These are phyloP conservation scores for Nematolebias whitei DNA, from an alignment of 2,113 vertebrate species.

Conservation along the genomic window DNA sequence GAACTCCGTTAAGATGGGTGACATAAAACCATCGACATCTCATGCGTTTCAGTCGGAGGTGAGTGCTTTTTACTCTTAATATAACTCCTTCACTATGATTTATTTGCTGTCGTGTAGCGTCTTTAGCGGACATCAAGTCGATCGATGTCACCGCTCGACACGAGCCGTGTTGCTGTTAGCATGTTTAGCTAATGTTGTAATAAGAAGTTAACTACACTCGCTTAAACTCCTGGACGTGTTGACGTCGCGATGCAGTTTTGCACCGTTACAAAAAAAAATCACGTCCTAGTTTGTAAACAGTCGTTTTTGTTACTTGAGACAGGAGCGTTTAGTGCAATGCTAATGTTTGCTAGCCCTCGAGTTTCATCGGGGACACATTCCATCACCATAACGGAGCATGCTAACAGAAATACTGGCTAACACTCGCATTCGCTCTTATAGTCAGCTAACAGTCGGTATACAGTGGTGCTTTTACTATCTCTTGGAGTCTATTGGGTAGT, in stretches of 20 bases:
- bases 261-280: neutral
- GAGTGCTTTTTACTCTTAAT: slow-evolving; percentile 24
- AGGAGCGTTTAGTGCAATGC: neutral
- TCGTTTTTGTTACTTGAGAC: neutral
- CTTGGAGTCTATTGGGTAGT: too few species aligned
- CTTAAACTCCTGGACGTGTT: neutral
- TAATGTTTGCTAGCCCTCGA: slow-evolving; percentile 18
- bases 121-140: slow-evolving; percentile 50
- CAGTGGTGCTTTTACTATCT: neutral
- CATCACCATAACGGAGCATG: slow-evolving; percentile 46
- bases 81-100: slow-evolving; percentile 13
- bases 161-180: slow-evolving; percentile 51
- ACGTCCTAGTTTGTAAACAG: neutral
- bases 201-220: slow-evolving; percentile 12
- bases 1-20: slow-evolving; percentile 60
- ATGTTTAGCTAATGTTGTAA: slow-evolving; percentile 49
- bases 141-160: slow-evolving; percentile 39
- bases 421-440: slow-evolving; percentile 2
- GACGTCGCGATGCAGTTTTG: neutral
- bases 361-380: slow-evolving; percentile 55
- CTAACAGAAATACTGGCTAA: slow-evolving; percentile 45
- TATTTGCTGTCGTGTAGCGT: slow-evolving; percentile 23
- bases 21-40: slow-evolving; percentile 72
- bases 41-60: slow-evolving; percentile 72
- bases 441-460: neutral